Base-by-base conservation (phyloP, 2,797 vertebrate genomes). In the Pygocentrus nattereri region DNA sequence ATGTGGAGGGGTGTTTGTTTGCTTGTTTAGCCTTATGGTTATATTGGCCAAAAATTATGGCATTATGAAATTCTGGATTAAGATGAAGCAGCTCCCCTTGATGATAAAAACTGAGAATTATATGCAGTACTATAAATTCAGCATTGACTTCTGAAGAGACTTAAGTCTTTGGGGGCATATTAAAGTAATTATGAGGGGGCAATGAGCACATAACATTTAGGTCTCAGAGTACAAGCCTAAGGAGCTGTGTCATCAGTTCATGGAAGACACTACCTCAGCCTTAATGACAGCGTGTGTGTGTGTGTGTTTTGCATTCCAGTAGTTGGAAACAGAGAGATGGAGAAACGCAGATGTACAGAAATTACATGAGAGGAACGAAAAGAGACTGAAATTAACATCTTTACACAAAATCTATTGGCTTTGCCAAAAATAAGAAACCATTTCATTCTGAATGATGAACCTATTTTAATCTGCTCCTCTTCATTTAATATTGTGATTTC, bases 231-330 rank as follows among this genome's bases (percentile, higher is more conserved):
- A 52, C 54, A 59, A 70, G 65, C n/a, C 67, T 52, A 41, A 71
- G 23, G 65, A 58, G 58, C 65, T 78, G 59, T 73, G 76, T 78
- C 75, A 74, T 78, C 49, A 16, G 34, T 58, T 67, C 81, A 67
- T 12, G 25, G 34, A 65, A 67, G 69, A 67, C 61, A 72, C 59
- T 62, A 76, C 30, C 31, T 71, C 80, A 76, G 74, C 56, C 1
- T 16, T 82, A 82, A 82, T 65, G 56, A 44, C 25, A 44, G n/a
- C 16, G 52, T 49, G 34, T 69, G 79, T 52, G 27, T 52, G 27
- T 59, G 71, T 34, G 70, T 74, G 52, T 23, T 41, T 72, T 82
- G 19, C 44, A 76, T 54, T 68, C 27, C 23, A 64, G 47, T 58
- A 71, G 44, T 69, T 77, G 68, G 25, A 71, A 78, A 12, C 25